A percentile compares a stretch with the other conserved stretches of the same genome.
These are phyloP conservation scores for Ostrea denselamellosa DNA, from an alignment of 1,140 invertebrate genomes.

Conservation along the genomic window DNA sequence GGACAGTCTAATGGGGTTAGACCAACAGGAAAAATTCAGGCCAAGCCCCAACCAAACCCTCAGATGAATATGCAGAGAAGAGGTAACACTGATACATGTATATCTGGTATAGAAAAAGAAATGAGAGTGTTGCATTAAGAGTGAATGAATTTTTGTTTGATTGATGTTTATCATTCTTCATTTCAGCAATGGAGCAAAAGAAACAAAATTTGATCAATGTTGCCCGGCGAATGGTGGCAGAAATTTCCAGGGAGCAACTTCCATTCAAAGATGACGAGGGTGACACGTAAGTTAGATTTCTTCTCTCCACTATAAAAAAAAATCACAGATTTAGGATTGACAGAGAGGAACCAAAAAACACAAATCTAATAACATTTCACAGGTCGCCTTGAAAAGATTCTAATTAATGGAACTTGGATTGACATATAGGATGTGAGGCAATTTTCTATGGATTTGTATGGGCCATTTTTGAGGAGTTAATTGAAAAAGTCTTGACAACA, in stretches of 20 bases:
- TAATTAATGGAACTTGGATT: not conserved
- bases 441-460: not conserved
- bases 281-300: constrained; percentile 66
- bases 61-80: not conserved
- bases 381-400: not conserved
- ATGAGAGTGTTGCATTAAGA: too few relatives aligned
- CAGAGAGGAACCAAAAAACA: not conserved
- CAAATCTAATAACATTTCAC: not conserved
- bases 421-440: not conserved
- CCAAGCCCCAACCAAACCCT: not conserved
- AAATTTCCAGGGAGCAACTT: constrained; percentile 60
- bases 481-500: not conserved
- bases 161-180: not conserved
- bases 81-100: not conserved
- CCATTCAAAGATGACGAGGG: constrained; percentile 65
- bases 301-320: not conserved
- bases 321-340: not conserved
- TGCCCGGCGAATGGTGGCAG: constrained; percentile 65
- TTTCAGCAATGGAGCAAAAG: constrained; percentile 16
- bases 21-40: not conserved
- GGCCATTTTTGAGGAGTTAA: not conserved
- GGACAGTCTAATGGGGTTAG: not conserved
- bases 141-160: not conserved
- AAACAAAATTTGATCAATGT: constrained; percentile 60
- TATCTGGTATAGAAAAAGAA: too few relatives aligned